Evolutionary conservation across 64 coral and sea anemone genomes (phyloP), one percentile per base, ranked within the genome.

Genomic region (Catalaphyllia jardinei): DNA sequence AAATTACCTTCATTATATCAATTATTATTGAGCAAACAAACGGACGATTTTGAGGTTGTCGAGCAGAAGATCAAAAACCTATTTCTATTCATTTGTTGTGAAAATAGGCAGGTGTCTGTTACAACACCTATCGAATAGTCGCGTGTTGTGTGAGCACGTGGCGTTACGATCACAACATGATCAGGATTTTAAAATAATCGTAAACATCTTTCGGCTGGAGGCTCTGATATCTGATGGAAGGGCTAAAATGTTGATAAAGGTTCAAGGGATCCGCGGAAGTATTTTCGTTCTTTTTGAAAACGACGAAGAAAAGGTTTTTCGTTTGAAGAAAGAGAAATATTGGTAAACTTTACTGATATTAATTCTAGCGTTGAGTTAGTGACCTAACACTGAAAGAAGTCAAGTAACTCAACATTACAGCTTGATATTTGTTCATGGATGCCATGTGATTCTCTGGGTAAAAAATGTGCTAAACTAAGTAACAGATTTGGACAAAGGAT

Each of bases 61-160:
- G 79, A 31, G 79, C 10, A 20, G 5, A 64, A 82, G 60, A 82
- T 82, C 79, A 82, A 64, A 8, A 46, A 65, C n/a, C 75, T 18
- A 22, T 79, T 79, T 52, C 7, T 67, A 38, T 35, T 27, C 19
- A 63, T 64, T 82, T 82, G 79, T 82, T 42, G 79, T 82, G 60
- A 38, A 67, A 64, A 64, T 82, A 55, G 79, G 16, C 79, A 64
- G 79, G 30, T 82, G 79, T 82, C 79, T 29, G 29, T 82, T 65
- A 39, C 57, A 60, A 65, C 55, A 65, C 29, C 79, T 82, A 65
- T 82, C 60, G 31, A 38, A 59, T 51, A 24, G n/a, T 79, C 77
- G 77, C 52, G 79, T 64, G 60, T 35, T 82, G 29, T 82, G 4
- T 3, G 18, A 82, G 60, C 79, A 82, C 79, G 30, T 82, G 79